Base-by-base conservation (phyloP, 1,140 invertebrate genomes). In the Procambarus clarkii region DNA sequence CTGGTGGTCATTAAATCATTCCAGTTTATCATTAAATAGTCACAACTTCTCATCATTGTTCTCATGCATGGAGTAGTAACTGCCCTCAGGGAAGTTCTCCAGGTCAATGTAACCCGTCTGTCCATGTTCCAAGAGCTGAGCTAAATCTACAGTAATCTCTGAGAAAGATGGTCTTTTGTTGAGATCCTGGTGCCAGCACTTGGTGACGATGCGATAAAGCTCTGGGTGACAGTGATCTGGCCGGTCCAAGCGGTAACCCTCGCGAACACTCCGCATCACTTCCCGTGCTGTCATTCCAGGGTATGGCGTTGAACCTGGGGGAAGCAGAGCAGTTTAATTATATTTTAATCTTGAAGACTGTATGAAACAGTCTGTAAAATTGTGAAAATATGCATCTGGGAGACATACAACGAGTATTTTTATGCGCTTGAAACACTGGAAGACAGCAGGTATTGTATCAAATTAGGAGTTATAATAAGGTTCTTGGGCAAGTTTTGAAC, bases 231-330 rank as follows among this genome's bases (percentile, higher is more conserved):
- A 97, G 94, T 97, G 97, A 69, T 96, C 95, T 2, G 97, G 97
- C 91, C 97, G 95, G 92, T 97, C 97, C 9, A 97, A 95, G 3
- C 97, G 95, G 93, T 97, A 96, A 54, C 97, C 97, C 92, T 96
- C 96, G 21, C 96, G 96, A 74, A 97, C 97, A 77, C 96, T 96
- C 2, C 96, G 95, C 94, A 97, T 96, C 18, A 97, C 97, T 94
- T 97, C 97, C 2, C 97, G 95, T 0, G 97, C 97, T 34, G 96
- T 96, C 96, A 97, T 96, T 74, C 97, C 96, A 44, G 97, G 96
- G 94, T 97, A 98, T 1, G 97, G 97, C 93, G 97, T 97, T 44
- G 97, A 97, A 88, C 97, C 97, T 97, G 93, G 13, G 34, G 79
- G 54, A 0, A 24, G 13, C 24, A 46, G 44, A 69, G 21, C 13